Conservation (phyloP, 2,888 invertebrate genomes). For the Heliconius hortense region DNA sequence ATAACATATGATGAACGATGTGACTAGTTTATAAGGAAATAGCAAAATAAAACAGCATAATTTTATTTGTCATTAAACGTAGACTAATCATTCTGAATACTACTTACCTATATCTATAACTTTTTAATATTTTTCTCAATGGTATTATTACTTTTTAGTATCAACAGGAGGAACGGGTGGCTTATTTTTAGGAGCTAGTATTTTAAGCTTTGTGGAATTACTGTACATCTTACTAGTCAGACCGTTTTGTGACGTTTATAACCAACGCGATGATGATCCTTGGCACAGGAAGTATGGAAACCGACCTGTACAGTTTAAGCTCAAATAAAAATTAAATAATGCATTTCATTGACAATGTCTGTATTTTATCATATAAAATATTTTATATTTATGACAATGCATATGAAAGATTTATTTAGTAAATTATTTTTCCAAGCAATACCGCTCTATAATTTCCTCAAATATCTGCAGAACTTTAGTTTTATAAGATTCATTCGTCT, state of each 20-base stretch:
- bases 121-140: not conserved
- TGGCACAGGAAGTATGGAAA: conserved; percentile 70
- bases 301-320: conserved; percentile 57
- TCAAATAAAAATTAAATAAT: not conserved
- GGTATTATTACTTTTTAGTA: conserved; percentile 61
- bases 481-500: conserved; percentile 72
- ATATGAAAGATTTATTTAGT: not conserved
- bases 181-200: conserved; percentile 84
- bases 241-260: conserved; percentile 75
- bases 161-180: conserved; percentile 86
- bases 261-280: conserved; percentile 66
- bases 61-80: not conserved
- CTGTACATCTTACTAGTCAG: conserved; percentile 80
- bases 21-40: not conserved
- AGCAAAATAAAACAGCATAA: not conserved
- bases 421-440: conserved; percentile 49
- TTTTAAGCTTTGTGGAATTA: conserved; percentile 85
- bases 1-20: not conserved
- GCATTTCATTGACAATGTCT: not conserved
- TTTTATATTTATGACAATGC: not conserved
- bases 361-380: not conserved
- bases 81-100: not conserved
- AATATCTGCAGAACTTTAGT: conserved; percentile 78
- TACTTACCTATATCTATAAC: no score
- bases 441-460: conserved; percentile 79